Base-by-base conservation (phyloP, 2,113 vertebrate species). In the Phaethon lepturus region DNA sequence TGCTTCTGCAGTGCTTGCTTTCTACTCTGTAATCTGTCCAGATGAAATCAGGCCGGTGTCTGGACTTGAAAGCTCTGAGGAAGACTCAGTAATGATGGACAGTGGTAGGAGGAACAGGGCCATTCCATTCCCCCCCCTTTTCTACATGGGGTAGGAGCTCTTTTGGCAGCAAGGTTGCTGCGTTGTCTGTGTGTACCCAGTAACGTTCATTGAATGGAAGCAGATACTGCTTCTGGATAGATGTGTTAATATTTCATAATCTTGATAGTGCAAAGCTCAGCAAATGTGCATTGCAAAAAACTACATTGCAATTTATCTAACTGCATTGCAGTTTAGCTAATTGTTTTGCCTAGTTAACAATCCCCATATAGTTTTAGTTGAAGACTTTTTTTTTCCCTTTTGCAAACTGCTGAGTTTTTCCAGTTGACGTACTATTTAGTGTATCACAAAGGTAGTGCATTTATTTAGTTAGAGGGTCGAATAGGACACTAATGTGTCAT, bases 81-180 rank as follows among this genome's bases (percentile, higher is more conserved):
- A 63, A 45, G 28, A 17, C 38, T 23, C 7, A 0, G 6, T 47
- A 42, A 13, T 47, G 4, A 0, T 13, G 17, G 53, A 10, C 26
- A 78, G 26, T 33, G 18, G 19, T 11, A 31, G 56, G 31, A 93
- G 25, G 26, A 74, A 18, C 22, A 10, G 26, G 40, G 17, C 22
- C 4, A 0, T 67, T 86, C 55, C 26, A 3, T 16, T 11, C 7
- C 13, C 31, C 7, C 5, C 3, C 5, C 2, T 31, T 45, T 67
- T 7, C 6, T 7, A 6, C 14, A 5, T 29, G 55, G 29, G 29
- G 18, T 31, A 29, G 50, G 19, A 77, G 6, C 38, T 73, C 17
- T 88, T 73, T 19, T 50, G 56, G 35, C 63, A 77, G 69, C 26
- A 71, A 11, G 29, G 7, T 4, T 82, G 20, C 66, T 75, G 0